Evolutionary conservation across 2,888 invertebrate genomes (phyloP), one percentile per base, ranked within the genome.

Genomic region (Dione juno): DNA sequence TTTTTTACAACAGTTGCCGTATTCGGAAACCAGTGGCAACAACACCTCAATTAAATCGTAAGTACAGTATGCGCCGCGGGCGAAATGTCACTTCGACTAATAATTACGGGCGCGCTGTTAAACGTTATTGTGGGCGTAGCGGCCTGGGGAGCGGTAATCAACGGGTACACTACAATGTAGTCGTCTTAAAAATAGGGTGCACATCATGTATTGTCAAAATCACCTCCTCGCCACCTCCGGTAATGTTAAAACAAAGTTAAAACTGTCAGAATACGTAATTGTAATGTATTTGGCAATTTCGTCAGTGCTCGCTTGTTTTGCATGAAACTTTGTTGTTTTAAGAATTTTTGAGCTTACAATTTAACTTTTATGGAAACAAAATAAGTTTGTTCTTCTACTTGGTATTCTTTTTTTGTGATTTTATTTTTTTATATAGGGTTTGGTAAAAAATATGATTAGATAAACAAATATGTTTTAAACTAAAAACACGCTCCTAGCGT

Each of bases 131-230:
- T 76, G 76, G 79, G 76, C 74, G 79, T 77, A 58, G 63, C 69
- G 66, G 72, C 68, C 79, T 73, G 73, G 66, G 75, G 79, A 83
- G 83, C 77, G 72, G 75, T 77, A 86, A 86, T 86, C 82, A 83
- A 78, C 77, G 73, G 78, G 77, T 81, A 76, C 76, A 77, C 53
- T 21, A 52, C 48, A 50, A n/a, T 65, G 66, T 64, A 73, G 41
- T 54, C 45, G n/a, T 40, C 19, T 45, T 19, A 54, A 40, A 35
- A 41, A 45, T 48, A 53, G 37, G 19, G 45, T 43, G 37, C 41
- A n/a, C 45, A 41, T 43, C 41, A 10, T 41, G 59, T 13, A 63
- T 37, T 66, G 59, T 66, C 59, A 53, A 70, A 66, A 70, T 45
- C 50, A 50, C 45, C 48, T 65, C 54, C 16, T 53, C 14, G 45